Conservation (phyloP, 1,140 invertebrate species). For the Goniozus legneri region DNA sequence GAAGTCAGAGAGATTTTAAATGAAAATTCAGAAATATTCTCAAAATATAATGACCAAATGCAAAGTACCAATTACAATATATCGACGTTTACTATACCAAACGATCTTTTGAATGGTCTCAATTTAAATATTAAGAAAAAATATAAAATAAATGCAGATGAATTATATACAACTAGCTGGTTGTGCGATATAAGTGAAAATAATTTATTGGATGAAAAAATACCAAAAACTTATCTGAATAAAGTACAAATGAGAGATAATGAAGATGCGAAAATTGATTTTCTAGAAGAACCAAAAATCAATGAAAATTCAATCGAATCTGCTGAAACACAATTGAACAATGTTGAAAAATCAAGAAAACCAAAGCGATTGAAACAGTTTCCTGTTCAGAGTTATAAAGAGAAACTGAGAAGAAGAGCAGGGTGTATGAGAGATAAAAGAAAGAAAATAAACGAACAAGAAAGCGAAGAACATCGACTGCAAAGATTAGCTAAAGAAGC, state of each 20-base stretch:
- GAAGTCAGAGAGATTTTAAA: constrained; percentile 22
- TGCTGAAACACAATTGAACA: constrained; percentile 10
- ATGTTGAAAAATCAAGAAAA: constrained; percentile 12
- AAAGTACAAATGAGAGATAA: constrained; percentile 14
- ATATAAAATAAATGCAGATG: constrained; percentile 11
- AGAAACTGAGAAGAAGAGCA: constrained; percentile 27
- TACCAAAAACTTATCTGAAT: constrained; percentile 18
- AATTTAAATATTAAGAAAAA: constrained; percentile 33
- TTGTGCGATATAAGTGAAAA: constrained; percentile 20
- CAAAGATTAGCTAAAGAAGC: constrained; percentile 29
- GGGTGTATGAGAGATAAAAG: constrained; percentile 36
- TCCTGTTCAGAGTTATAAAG: constrained; percentile 19
- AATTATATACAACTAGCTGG: constrained; percentile 26
- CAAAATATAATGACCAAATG: constrained; percentile 19
- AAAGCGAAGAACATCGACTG: constrained; percentile 26
- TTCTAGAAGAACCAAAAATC: constrained; percentile 11
- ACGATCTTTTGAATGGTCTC: constrained; percentile 20
- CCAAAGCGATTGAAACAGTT: constrained; percentile 12
- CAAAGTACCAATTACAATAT: constrained; percentile 23
- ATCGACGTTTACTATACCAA: constrained; percentile 22
- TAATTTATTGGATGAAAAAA: constrained; percentile 11
- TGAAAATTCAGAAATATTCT: constrained; percentile 17
- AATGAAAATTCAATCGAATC: constrained; percentile 2
- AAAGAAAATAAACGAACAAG: constrained; percentile 30
- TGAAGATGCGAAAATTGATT: constrained; percentile 8